These are phyloP conservation scores for Meiosimyza decipiens DNA, from an alignment of 2,888 invertebrate species.

Conservation along the genomic window DNA sequence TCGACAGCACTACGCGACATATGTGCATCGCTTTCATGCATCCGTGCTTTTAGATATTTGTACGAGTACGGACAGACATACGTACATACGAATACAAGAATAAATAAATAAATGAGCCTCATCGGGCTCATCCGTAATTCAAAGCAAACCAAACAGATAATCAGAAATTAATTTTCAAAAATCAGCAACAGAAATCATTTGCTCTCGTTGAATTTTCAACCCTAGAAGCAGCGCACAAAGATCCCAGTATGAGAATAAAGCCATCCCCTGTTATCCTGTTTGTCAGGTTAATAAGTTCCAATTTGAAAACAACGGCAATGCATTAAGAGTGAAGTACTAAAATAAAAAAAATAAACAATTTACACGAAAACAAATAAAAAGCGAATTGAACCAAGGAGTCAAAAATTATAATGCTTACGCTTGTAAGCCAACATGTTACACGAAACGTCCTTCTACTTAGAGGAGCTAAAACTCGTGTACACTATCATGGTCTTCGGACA, in stretches of 20 bases:
- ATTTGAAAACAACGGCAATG: conserved; percentile 34
- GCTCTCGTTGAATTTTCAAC: conserved; percentile 9
- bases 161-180: conserved; percentile 65
- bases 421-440: no score
- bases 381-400: no score
- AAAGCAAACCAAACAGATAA: conserved; percentile 62
- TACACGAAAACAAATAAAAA: no score
- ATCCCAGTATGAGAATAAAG: conserved; percentile 51
- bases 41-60: background rate
- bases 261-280: conserved; percentile 61
- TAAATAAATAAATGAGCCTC: conserved; percentile 17
- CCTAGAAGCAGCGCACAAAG: background rate
- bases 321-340: conserved; percentile 1
- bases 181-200: conserved; percentile 15
- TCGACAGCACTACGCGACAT: conserved; percentile 14
- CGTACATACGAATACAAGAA: background rate
- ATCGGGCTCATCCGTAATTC: conserved; percentile 28
- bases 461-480: no score
- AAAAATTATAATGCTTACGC: no score
- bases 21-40: conserved; percentile 22
- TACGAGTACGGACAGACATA: no score
- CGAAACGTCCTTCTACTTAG: no score
- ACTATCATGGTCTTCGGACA: no score
- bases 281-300: conserved; percentile 55
- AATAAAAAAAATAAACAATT: background rate